Conservation (phyloP, 23 tunicate genomes). For the Styela plicata region DNA sequence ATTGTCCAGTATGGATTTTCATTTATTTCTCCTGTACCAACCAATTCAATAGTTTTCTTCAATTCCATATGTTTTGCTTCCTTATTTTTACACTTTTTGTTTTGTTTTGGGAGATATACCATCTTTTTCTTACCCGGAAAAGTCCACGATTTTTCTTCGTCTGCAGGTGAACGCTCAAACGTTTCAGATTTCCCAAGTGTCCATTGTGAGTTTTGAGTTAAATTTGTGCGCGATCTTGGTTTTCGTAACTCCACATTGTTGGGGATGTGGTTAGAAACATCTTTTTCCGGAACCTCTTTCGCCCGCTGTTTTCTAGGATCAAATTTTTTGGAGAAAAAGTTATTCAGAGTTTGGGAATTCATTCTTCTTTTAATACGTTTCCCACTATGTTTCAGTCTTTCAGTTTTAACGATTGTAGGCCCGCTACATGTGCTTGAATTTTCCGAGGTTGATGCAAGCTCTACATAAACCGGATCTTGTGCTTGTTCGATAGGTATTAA, state of each 20-base stretch:
- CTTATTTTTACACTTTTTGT: not conserved
- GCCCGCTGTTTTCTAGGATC: not conserved
- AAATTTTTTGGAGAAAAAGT: not conserved
- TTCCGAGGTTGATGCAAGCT: not conserved
- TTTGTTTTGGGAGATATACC: not conserved
- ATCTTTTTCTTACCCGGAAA: not conserved
- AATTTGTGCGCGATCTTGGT: not conserved
- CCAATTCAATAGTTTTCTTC: not conserved
- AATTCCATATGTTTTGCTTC: not conserved
- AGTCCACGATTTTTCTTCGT: not conserved
- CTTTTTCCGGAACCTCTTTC: not conserved
- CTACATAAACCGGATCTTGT: not conserved
- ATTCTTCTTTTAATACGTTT: not conserved
- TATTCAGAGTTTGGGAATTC: not conserved
- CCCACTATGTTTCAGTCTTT: not conserved
- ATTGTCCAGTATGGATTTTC: not conserved
- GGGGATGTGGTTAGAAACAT: not conserved
- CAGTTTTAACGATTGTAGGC: not conserved
- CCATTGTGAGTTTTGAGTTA: not conserved
- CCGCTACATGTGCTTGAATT: not conserved
- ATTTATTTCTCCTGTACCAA: not conserved
- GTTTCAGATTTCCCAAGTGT: not conserved
- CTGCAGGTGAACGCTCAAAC: not conserved
- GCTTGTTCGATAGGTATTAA: not conserved
- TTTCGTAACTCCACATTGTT: not conserved